phyloP scores from a whole-genome alignment of 1,140 invertebrate species.

The Cyrtorhinus lividipennis region DNA sequence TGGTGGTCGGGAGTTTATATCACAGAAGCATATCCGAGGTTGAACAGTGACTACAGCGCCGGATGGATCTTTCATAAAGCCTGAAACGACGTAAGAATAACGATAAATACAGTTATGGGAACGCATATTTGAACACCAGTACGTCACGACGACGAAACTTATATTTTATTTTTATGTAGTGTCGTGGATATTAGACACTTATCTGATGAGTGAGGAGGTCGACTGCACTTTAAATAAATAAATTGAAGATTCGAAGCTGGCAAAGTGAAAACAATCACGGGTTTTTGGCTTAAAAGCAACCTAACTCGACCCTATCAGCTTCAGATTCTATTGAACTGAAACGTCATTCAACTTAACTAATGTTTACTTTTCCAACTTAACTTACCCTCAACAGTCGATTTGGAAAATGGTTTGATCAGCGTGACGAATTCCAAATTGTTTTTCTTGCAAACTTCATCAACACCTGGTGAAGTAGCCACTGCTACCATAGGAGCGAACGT shows the following conservation, averaged over 20 bases:
- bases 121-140: background rate
- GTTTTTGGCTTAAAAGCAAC: no score
- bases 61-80: constrained; percentile 67
- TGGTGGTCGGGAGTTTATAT: constrained; percentile 65
- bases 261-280: no score
- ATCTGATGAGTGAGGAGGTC: no score
- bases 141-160: background rate
- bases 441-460: constrained; percentile 68
- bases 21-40: constrained; percentile 62
- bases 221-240: no score
- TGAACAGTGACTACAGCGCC: constrained; percentile 43
- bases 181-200: no score
- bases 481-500: constrained; percentile 80
- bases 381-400: constrained; percentile 59
- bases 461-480: constrained; percentile 62
- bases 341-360: no score
- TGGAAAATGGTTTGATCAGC: constrained; percentile 77
- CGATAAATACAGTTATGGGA: background rate
- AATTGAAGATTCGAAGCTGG: no score
- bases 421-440: constrained; percentile 85
- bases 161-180: background rate
- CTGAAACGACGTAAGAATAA: constrained; percentile 34
- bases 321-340: no score
- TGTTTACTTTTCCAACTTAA: constrained; percentile 12
- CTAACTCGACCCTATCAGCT: no score